Base-by-base conservation (phyloP, 2,888 invertebrate genomes). In the Arrhopalites spinosus region DNA sequence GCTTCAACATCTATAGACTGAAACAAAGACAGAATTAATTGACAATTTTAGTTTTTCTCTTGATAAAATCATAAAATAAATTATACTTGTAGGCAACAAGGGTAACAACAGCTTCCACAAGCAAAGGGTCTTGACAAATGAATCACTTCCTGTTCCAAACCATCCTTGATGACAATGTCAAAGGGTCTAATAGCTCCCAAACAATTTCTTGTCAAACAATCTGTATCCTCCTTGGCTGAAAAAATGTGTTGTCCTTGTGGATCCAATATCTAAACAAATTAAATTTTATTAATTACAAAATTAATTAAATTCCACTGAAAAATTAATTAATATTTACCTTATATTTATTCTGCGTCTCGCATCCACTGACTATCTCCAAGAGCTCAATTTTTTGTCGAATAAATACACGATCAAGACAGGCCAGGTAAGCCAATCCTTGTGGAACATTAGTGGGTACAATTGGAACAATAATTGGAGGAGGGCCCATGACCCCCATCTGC, bases 341-440 rank as follows among this genome's bases (percentile, higher is more conserved):
- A n/a, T 70, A 70, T n/a, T 23, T n/a, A 43, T 71, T 71, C 8
- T 71, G 0, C 17, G 59, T 71, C 43, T 71, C 71, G 23, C 59
- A 71, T 3, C 71, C 71, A n/a, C 17, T 29, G 25, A 59, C n/a
- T 17, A 73, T 85, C 88, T 92, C 91, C 79, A 93, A 85, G 67
- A 92, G 83, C 85, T 94, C 93, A 45, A 93, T 90, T 87, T 93
- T 91, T 86, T 94, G 94, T 83, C 92, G 91, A 76, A 95, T 90
- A 80, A 93, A 88, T 75, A 94, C 87, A 83, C 92, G 91, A 85
- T 94, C 93, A 89, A 95, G 90, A 90, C 90, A 90, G 87, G 92
- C 92, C 87, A 95, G 92, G 89, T 93, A 95, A 88, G 93, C 94
- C 90, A 95, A 91, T 83, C 94, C 94, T 85, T 91, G 92, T 72